Percentiles rank a stretch among this genome's conserved stretches.
Conservation (phyloP, 2,888 invertebrate genomes). For the Tipula confusa region DNA sequence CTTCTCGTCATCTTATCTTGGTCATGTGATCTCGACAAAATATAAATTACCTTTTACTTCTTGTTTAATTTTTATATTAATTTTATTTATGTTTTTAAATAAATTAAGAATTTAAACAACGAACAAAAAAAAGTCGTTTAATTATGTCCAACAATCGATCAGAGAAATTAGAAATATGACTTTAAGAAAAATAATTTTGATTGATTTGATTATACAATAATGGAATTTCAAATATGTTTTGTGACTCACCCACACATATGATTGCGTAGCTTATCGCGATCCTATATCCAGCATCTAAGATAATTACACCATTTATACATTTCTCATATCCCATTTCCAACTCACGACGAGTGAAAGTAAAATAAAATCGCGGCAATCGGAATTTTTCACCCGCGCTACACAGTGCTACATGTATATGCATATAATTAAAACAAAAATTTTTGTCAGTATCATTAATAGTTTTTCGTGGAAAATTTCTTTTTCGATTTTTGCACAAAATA, state of each 20-base stretch:
- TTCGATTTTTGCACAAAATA: background rate
- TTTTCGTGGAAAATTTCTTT: constrained; percentile 25
- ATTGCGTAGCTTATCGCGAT: background rate
- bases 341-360: background rate
- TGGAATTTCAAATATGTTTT: background rate
- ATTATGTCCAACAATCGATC: constrained; percentile 1
- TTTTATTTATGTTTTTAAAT: background rate
- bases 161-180: background rate
- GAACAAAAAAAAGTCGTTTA: background rate
- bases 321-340: too few relatives aligned
- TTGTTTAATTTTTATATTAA: background rate
- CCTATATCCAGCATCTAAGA: background rate
- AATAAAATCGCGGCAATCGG: background rate
- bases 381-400: background rate
- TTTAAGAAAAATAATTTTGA: background rate
- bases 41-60: constrained; percentile 9
- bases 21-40: background rate
- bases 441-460: background rate
- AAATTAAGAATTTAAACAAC: background rate
- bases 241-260: background rate
- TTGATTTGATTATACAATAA: background rate
- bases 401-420: background rate
- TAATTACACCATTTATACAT: too few relatives aligned
- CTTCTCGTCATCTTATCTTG: background rate
- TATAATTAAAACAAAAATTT: background rate